A percentile compares a stretch with the other conserved stretches of the same genome.
Evolutionary conservation across 2,888 invertebrate species (phyloP).

Genomic region (Heliconius erato): DNA sequence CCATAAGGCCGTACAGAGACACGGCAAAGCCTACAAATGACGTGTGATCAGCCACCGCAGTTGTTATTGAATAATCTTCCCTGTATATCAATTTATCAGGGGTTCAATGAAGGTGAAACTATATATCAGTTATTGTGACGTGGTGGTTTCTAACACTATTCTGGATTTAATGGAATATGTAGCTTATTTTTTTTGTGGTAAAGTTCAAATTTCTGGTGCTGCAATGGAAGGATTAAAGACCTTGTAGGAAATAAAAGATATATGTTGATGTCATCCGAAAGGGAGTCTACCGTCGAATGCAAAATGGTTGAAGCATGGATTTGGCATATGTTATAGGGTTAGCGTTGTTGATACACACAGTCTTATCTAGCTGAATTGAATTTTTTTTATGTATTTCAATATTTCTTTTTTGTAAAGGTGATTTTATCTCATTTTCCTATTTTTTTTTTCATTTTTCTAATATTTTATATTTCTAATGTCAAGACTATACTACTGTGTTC

Average conservation of each 20-base stretch:
- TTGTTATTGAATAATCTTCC: conserved; percentile 85
- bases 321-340: conserved; percentile 85
- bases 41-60: conserved; percentile 72
- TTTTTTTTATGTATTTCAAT: neutral
- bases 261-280: conserved; percentile 85
- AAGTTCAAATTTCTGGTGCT: conserved; percentile 31
- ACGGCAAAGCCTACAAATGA: conserved; percentile 65
- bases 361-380: neutral
- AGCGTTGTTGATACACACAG: conserved; percentile 72
- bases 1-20: conserved; percentile 57
- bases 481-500: too few species aligned
- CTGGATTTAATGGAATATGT: conserved; percentile 34
- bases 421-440: neutral
- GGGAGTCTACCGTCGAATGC: conserved; percentile 83
- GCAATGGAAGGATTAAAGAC: conserved; percentile 46
- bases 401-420: neutral
- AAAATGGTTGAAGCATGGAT: conserved; percentile 85
- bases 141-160: conserved; percentile 59
- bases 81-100: conserved; percentile 83
- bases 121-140: conserved; percentile 79
- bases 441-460: too few species aligned
- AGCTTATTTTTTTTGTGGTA: neutral
- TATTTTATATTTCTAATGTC: too few species aligned
- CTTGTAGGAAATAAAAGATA: conserved; percentile 64
- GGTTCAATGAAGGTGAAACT: conserved; percentile 85